Base-by-base conservation (phyloP, 37 sponge, comb jelly and placozoan genomes). In the Chondrilla cf. caribensis region DNA sequence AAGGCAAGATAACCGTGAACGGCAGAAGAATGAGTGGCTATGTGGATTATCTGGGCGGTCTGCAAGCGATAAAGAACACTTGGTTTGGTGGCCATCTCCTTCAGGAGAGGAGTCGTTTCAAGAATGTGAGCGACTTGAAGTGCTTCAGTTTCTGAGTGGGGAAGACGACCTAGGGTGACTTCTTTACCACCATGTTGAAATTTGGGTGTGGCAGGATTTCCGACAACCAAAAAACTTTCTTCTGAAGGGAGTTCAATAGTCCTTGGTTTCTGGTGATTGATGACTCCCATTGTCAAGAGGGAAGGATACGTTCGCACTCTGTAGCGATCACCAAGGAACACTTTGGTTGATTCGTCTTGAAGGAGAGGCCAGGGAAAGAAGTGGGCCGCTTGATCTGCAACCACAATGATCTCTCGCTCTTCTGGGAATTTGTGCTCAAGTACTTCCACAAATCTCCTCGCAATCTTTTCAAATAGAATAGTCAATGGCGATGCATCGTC, bases 11-110 rank as follows among this genome's bases (percentile, higher is more conserved):
- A 92, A 14, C 89, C 89, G 9, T 77, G 47, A 0, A 62, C n/a
- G 0, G 83, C 88, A 70, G 84, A 88, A 0, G 88, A 88, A 58
- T 92, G 92, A 0, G 92, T 91, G 39, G 92, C 92, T 40, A 91
- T 18, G 58, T 91, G 92, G 54, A 91, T 82, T 29, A 91, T 55
- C 39, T 91, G 84, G n/a, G 92, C 92, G 9, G 37, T 70, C 24
- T 54, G 79, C 29, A 92, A 28, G n/a, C 84, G 42, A n/a, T 58
- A 81, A 8, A 88, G 7, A 8, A 92, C 80, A 7, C 79, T 81
- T 81, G 55, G 39, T 64, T 92, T 92, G 2, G 92, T 92, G 5
- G 92, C 88, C 54, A 87, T 85, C 24, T 85, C 86, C 29, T 71
- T 54, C 31, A 92, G 88, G 24, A 92, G 42, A 14, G 92, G 92